These are phyloP conservation scores for Cydia strobilella DNA, from an alignment of 1,140 invertebrate species.

Conservation along the genomic window DNA sequence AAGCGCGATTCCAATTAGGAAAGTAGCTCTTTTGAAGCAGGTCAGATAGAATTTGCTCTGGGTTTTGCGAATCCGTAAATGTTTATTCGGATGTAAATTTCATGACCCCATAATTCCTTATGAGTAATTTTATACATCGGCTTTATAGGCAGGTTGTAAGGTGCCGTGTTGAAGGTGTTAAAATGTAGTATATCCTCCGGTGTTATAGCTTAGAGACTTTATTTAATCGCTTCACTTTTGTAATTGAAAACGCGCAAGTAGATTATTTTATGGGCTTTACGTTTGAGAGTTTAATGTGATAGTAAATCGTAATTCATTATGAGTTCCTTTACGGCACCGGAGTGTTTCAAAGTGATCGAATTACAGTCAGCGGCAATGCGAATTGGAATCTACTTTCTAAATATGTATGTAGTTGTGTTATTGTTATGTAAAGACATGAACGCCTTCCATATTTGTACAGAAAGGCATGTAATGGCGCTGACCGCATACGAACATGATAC, in stretches of 20 bases:
- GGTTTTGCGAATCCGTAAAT: conserved; percentile 22
- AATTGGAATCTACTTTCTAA: conserved; percentile 23
- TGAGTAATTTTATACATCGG: conserved; percentile 25
- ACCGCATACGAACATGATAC: conserved; percentile 26
- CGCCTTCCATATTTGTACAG: conserved; percentile 29
- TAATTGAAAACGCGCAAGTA: conserved; percentile 25
- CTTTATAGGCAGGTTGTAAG: conserved; percentile 25
- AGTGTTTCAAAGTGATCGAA: conserved; percentile 31
- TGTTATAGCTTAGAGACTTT: not conserved
- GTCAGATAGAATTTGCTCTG: not conserved
- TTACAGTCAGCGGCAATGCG: conserved; percentile 31
- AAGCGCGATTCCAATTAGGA: conserved; percentile 25
- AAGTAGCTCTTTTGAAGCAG: conserved; percentile 29
- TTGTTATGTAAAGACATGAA: conserved; percentile 28
- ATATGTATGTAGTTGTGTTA: conserved; percentile 29
- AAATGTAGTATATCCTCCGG: conserved; percentile 8
- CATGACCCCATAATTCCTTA: conserved; percentile 29
- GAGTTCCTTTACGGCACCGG: conserved; percentile 19
- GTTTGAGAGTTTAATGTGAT: conserved; percentile 28
- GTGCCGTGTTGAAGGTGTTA: conserved; percentile 28
- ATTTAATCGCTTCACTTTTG: conserved; percentile 29
- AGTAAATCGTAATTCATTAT: conserved; percentile 30
- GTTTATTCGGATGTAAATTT: conserved; percentile 33
- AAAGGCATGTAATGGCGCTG: conserved; percentile 29
- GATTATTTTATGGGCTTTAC: conserved; percentile 29